Evolutionary conservation across 2,113 vertebrate genomes (phyloP).

Genomic region (Steatornis caripensis): DNA sequence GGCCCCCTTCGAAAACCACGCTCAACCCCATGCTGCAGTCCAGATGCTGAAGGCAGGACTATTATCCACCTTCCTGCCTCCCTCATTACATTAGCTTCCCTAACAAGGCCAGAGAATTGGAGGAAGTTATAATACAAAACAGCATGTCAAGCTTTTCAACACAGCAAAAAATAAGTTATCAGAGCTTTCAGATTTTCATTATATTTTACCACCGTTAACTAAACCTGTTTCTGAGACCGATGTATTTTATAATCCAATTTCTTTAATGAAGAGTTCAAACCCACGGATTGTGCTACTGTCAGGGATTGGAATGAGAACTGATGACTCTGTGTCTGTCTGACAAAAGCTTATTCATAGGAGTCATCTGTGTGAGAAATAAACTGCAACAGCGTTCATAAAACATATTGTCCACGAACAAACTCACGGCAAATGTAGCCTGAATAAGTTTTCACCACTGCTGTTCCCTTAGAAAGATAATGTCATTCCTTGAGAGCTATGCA

Average conservation of each 20-base stretch:
- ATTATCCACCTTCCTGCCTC: not conserved
- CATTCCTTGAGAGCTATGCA: not conserved
- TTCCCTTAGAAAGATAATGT: not conserved
- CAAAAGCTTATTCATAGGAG: conserved; percentile 8
- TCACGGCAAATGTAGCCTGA: not conserved
- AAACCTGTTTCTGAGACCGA: not conserved
- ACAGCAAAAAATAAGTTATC: not conserved
- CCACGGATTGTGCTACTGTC: not conserved
- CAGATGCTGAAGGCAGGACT: not conserved
- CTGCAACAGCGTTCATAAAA: not conserved
- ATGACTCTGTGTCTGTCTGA: not conserved
- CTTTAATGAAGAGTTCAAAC: not conserved
- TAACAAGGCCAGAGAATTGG: not conserved
- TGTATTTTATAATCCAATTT: not conserved
- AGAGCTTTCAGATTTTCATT: not conserved
- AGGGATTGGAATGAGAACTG: not conserved
- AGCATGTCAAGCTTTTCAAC: not conserved
- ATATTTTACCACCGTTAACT: not conserved
- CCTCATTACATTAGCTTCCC: not conserved
- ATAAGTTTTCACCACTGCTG: not conserved
- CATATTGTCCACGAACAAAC: not conserved
- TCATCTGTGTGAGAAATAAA: not conserved
- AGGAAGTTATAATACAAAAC: not conserved
- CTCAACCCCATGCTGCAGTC: not conserved
- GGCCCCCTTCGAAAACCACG: not conserved